These are phyloP conservation scores for Bellardia pandia DNA, from an alignment of 2,888 invertebrate species.

Conservation along the genomic window DNA sequence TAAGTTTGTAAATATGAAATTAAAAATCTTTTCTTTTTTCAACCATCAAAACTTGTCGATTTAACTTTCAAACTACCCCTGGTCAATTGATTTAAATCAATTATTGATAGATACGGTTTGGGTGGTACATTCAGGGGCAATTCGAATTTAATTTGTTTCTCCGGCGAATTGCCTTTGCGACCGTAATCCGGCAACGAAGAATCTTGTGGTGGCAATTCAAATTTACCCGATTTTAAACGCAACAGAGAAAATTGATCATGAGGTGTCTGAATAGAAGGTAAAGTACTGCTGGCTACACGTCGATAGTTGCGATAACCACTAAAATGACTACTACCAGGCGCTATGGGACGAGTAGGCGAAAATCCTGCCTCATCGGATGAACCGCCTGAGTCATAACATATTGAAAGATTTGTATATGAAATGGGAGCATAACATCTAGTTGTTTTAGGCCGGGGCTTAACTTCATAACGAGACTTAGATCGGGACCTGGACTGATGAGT, in stretches of 20 bases:
- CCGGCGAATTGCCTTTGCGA: slow-evolving; percentile 57
- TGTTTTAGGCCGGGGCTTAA: slow-evolving; percentile 84
- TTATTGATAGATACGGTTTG: slow-evolving; percentile 88
- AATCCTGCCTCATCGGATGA: slow-evolving; percentile 84
- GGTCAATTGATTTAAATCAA: slow-evolving; percentile 89
- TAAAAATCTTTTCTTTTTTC: not conserved
- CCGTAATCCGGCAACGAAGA: slow-evolving; percentile 70
- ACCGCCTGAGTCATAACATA: slow-evolving; percentile 85
- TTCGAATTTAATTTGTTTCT: slow-evolving; percentile 74
- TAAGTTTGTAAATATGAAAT: not conserved
- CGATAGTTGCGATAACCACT: slow-evolving; percentile 81
- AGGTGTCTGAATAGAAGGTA: slow-evolving; percentile 63
- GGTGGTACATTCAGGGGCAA: slow-evolving; percentile 84
- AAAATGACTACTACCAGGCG: slow-evolving; percentile 79
- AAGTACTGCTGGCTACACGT: slow-evolving; percentile 74
- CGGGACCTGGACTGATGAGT: slow-evolving; percentile 83
- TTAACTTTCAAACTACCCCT: slow-evolving; percentile 85
- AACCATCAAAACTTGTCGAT: slow-evolving; percentile 69
- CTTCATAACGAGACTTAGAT: slow-evolving; percentile 83
- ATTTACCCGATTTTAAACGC: slow-evolving; percentile 79
- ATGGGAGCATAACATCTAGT: slow-evolving; percentile 85
- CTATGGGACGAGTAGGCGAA: slow-evolving; percentile 80
- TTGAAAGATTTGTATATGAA: slow-evolving; percentile 85
- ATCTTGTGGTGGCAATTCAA: slow-evolving; percentile 77
- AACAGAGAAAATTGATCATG: slow-evolving; percentile 82